Evolutionary conservation across 2,888 invertebrate species (phyloP).

Genomic region (Plemyria rubiginata): DNA sequence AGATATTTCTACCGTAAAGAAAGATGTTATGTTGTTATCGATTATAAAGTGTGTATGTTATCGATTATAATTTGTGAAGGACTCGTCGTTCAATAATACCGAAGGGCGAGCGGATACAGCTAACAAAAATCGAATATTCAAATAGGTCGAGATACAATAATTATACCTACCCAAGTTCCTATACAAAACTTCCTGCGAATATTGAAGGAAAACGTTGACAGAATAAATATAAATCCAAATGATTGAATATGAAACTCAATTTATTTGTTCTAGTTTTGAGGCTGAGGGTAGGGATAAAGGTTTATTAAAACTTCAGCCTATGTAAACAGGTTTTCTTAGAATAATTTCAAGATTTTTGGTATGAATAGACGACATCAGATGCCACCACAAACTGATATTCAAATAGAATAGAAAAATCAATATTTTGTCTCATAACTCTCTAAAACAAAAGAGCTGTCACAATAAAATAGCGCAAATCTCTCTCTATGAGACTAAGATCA

Average conservation of each 20-base stretch:
- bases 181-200: slow-evolving; percentile 24
- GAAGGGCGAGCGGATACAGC: neutral
- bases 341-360: neutral
- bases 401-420: too few species aligned
- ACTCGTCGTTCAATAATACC: neutral
- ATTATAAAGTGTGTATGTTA: neutral
- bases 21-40: too few species aligned
- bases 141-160: neutral
- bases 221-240: slow-evolving; percentile 31
- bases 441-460: too few species aligned
- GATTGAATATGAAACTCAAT: slow-evolving; percentile 26
- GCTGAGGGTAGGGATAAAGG: neutral
- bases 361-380: neutral
- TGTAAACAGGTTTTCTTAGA: neutral
- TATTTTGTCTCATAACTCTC: too few species aligned
- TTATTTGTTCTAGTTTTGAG: slow-evolving; percentile 23
- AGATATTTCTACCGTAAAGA: too few species aligned
- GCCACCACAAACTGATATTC: neutral
- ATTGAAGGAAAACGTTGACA: slow-evolving; percentile 28
- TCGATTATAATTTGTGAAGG: neutral
- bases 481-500: too few species aligned
- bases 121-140: slow-evolving; percentile 1
- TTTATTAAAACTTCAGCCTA: neutral
- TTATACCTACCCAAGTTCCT: neutral
- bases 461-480: too few species aligned